Evolutionary conservation across 1,140 invertebrate genomes (phyloP).

Genomic region (Gonatopus flavifemur): DNA sequence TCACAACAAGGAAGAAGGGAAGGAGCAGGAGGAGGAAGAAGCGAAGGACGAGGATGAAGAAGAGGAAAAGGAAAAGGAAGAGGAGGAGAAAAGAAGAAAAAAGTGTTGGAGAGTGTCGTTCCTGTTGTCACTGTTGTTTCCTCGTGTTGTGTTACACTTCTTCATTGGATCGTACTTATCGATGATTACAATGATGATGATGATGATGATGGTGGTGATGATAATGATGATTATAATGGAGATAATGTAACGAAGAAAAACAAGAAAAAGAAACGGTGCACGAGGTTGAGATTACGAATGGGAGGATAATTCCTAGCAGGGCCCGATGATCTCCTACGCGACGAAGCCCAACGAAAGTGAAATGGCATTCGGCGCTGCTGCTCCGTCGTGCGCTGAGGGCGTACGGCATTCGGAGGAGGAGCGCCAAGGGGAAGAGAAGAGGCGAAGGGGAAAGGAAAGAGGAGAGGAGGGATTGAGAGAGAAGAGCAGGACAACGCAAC

Average conservation of each 20-base stretch:
- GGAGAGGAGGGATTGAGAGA: constrained; percentile 14
- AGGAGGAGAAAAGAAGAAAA: constrained; percentile 18
- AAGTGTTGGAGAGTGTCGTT: constrained; percentile 20
- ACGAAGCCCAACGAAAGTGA: constrained; percentile 60
- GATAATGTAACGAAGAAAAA: too few species aligned
- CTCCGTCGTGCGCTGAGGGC: constrained; percentile 48
- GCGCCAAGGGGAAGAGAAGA: constrained; percentile 16
- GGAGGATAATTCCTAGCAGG: constrained; percentile 53
- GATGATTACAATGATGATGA: too few species aligned
- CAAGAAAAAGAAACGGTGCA: constrained; percentile 33
- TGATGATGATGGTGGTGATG: too few species aligned
- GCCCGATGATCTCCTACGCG: constrained; percentile 54
- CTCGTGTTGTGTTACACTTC: too few species aligned
- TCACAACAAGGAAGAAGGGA: constrained; percentile 15
- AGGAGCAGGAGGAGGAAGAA: constrained; percentile 15
- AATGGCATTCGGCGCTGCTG: constrained; percentile 56
- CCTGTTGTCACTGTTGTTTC: constrained; percentile 14
- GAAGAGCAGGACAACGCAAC: constrained; percentile 23
- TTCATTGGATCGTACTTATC: too few species aligned
- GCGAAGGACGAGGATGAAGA: constrained; percentile 10
- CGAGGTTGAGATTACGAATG: constrained; percentile 31
- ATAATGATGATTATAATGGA: too few species aligned
- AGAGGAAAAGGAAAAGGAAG: constrained; percentile 4
- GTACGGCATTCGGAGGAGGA: constrained; percentile 50
- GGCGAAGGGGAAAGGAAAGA: constrained; percentile 24